A percentile compares a stretch with the other conserved stretches of the same genome.
Evolutionary conservation across 92 coral and sea anemone genomes (phyloP).

Genomic region (Montipora capitata): DNA sequence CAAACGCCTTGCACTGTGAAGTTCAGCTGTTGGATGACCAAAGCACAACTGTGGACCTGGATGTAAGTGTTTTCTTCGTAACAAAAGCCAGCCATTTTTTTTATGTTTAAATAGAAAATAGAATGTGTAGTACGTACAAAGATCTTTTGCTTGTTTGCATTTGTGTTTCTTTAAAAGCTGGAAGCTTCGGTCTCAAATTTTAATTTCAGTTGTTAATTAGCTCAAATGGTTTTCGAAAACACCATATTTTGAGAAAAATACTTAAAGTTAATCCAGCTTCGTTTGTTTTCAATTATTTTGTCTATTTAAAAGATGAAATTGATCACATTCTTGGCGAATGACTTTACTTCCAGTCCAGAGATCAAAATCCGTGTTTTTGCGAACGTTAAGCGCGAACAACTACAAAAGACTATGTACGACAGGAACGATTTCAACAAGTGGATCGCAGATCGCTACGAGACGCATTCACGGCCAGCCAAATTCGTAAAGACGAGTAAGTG

Average conservation of each 20-base stretch:
- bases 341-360: background rate
- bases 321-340: background rate
- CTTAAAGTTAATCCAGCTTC: no score
- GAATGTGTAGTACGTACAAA: no score
- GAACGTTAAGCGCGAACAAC: no score
- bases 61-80: slow-evolving; percentile 22
- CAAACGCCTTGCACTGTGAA: slow-evolving; percentile 28
- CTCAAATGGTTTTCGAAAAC: background rate
- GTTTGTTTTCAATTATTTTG: no score
- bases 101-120: no score
- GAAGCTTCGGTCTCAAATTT: background rate
- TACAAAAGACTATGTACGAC: no score
- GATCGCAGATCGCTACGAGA: no score
- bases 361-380: background rate
- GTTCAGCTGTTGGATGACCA: slow-evolving; percentile 64
- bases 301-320: background rate
- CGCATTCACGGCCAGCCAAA: no score
- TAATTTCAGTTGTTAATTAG: background rate
- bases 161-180: no score
- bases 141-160: no score
- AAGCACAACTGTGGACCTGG: slow-evolving; percentile 31
- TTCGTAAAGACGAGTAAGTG: no score
- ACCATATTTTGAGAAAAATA: background rate
- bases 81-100: background rate
- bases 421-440: no score